Base-by-base conservation (phyloP, 2,797 vertebrate species). In the Potorous gilbertii region DNA sequence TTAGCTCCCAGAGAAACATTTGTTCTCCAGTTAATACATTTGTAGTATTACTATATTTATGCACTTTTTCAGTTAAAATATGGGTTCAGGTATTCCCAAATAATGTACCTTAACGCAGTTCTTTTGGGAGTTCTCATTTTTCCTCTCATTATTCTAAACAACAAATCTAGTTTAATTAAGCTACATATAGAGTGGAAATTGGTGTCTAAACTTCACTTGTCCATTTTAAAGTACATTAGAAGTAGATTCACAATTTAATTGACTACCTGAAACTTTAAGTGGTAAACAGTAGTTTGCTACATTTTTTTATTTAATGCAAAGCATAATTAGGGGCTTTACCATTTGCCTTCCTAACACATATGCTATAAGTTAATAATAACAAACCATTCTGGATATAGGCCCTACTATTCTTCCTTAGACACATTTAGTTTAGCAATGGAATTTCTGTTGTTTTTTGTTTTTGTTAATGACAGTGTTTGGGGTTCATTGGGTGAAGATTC, bases 11-110 rank as follows among this genome's bases (percentile, higher is more conserved):
- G 97, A 98, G 97, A 98, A 97, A 96, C 95, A 94, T 98, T 97
- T 97, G 97, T 98, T 98, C 96, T 92, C 57, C 98, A 98, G 97
- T 98, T 98, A 98, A 98, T 98, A 98, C 98, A 91, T 97, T 97
- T 97, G 97, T 99, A 99, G 98, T 98, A 98, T 99, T 98, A 98
- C 97, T 97, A 66, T 98, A 98, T 98, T 98, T 98, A 99, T 99
- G 99, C 99, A 99, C 99, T 99, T 99, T 99, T 97, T 98, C 97
- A 98, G 98, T 98, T 98, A 97, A 98, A 92, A 97, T 92, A 92
- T 98, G 98, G 98, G 98, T 98, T 98, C 98, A 97, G 98, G 97
- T 98, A 95, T 98, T 98, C 96, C 96, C 96, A 95, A 81, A 95
- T 98, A 97, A 97, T 96, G 94, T 98, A 97, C 95, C 95, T 97